These are phyloP conservation scores for Callithrix jacchus DNA, from an alignment of 2,113 vertebrate species.

Conservation along the genomic window DNA sequence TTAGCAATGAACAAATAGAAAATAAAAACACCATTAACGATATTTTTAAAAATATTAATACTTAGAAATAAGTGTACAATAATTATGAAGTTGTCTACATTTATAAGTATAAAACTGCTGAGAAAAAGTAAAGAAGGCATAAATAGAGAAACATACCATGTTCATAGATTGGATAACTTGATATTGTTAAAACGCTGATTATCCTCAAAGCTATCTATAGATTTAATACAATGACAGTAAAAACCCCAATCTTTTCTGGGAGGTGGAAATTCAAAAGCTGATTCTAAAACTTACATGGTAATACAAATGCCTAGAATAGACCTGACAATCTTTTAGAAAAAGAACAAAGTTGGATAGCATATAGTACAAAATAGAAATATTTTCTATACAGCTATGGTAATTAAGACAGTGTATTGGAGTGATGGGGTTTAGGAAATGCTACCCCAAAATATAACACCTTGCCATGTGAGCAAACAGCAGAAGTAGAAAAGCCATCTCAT, in stretches of 20 bases:
- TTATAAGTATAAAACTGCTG: not conserved
- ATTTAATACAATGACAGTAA: not conserved
- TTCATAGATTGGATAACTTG: not conserved
- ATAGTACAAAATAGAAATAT: not conserved
- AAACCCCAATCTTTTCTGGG: not conserved
- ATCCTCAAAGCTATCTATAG: not conserved
- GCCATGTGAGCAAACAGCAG: not conserved
- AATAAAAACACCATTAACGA: not conserved
- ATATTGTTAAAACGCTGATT: constrained; percentile 17
- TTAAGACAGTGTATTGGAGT: not conserved
- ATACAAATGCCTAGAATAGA: not conserved
- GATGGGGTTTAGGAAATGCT: not conserved
- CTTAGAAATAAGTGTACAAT: not conserved
- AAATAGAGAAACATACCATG: not conserved
- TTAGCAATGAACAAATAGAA: not conserved
- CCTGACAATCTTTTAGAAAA: not conserved
- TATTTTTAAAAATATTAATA: constrained; percentile 2
- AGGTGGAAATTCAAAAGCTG: not conserved
- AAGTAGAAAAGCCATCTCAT: not conserved
- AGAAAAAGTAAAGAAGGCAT: not conserved
- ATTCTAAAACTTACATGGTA: not conserved
- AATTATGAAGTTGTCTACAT: not conserved
- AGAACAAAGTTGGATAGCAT: not conserved
- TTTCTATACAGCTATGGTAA: not conserved
- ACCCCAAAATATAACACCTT: not conserved